phyloP scores from a whole-genome alignment of 2,113 vertebrate species.

The Tursiops truncatus region DNA sequence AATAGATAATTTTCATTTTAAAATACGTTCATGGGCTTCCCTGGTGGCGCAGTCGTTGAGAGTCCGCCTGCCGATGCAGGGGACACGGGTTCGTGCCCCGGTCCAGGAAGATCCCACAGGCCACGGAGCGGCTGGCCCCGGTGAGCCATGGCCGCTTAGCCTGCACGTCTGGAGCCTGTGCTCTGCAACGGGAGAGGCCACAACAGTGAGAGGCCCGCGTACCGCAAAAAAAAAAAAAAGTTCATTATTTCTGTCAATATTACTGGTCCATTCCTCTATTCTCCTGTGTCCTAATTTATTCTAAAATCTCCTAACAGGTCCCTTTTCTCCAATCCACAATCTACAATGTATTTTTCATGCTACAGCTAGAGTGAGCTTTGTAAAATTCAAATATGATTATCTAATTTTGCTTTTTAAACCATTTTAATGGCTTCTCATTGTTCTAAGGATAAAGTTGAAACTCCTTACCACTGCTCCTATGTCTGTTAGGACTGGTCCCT shows the following conservation, averaged over 20 bases:
- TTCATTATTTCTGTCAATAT: neutral
- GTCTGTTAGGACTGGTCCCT: neutral
- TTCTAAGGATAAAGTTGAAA: neutral
- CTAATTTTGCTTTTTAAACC: neutral
- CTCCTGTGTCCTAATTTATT: neutral
- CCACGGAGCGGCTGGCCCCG: fast-evolving
- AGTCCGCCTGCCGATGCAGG: no score
- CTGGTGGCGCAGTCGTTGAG: no score
- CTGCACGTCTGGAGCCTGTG: no score
- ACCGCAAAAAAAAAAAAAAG: no score
- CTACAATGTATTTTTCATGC: neutral
- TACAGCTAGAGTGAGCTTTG: neutral
- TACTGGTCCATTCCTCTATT: neutral
- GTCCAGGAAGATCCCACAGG: no score
- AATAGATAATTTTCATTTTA: neutral
- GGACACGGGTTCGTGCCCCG: no score
- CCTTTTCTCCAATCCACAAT: neutral
- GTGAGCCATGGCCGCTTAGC: no score
- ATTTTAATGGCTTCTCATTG: neutral
- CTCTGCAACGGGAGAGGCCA: no score
- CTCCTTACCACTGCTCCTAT: neutral
- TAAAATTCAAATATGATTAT: neutral
- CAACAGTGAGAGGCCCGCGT: no score
- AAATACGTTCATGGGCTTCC: neutral
- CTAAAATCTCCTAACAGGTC: neutral